These are phyloP conservation scores for Phalacrocorax brasilianus DNA, from an alignment of 2,113 vertebrate genomes.

Conservation along the genomic window DNA sequence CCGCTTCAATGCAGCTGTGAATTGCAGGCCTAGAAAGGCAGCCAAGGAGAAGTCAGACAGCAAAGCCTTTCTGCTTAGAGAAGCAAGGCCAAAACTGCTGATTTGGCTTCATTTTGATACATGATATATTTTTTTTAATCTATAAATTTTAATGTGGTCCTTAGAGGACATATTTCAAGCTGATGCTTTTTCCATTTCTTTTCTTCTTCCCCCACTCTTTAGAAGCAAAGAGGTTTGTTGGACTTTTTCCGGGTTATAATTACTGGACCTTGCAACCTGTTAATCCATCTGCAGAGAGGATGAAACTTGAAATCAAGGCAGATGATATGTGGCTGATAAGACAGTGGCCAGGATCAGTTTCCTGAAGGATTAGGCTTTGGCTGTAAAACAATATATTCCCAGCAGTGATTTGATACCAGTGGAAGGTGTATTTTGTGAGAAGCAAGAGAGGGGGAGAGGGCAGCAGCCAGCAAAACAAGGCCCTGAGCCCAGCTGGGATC, in stretches of 20 bases:
- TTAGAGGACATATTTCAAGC: slow-evolving; percentile 37
- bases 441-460: not conserved
- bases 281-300: slow-evolving; percentile 26
- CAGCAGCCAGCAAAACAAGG: not conserved
- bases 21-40: slow-evolving; percentile 60
- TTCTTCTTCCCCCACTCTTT: not conserved
- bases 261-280: not conserved
- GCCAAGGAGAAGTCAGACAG: slow-evolving; percentile 65
- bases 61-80: slow-evolving; percentile 50
- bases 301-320: not conserved
- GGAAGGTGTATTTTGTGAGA: not conserved
- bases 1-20: slow-evolving; percentile 67
- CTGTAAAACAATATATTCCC: not conserved
- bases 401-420: not conserved
- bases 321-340: not conserved
- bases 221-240: not conserved
- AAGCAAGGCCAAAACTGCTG: slow-evolving; percentile 67
- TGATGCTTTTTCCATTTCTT: slow-evolving; percentile 47
- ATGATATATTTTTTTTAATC: slow-evolving; percentile 48
- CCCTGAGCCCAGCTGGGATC: not conserved
- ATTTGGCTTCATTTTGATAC: slow-evolving; percentile 62
- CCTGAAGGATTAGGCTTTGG: not conserved
- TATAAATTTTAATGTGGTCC: slow-evolving; percentile 58
- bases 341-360: not conserved
- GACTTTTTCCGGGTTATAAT: not conserved